Conservation (phyloP, 2,113 vertebrate species). For the Cervus canadensis region DNA sequence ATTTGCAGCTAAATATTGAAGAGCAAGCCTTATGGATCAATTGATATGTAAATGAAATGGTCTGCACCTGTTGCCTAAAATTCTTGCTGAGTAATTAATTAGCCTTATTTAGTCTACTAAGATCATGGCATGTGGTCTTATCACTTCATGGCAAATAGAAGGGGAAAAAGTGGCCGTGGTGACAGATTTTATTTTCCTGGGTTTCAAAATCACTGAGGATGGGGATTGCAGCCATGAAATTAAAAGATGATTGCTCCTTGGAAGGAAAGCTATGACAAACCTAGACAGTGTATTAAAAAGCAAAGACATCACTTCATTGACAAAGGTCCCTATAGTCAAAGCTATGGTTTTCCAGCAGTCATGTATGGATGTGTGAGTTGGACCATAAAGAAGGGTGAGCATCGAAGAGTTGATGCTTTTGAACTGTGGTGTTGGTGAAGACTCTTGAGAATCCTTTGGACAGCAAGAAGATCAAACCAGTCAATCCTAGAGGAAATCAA, state of each 20-base stretch:
- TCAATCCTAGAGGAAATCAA: not conserved
- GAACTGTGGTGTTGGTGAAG: not conserved
- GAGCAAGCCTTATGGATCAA: not conserved
- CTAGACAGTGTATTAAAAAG: not conserved
- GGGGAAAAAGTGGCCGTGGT: rapidly evolving
- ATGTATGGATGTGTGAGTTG: not conserved
- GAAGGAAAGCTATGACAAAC: not conserved
- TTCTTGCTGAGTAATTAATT: not conserved
- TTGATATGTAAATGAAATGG: not conserved
- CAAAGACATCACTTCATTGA: not conserved
- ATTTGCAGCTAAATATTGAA: not conserved
- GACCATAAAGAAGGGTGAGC: not conserved
- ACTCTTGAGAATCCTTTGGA: not conserved
- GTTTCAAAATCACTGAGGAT: not conserved
- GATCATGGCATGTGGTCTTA: not conserved
- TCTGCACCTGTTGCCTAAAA: not conserved
- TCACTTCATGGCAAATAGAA: not conserved
- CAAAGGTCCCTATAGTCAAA: not conserved
- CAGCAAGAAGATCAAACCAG: not conserved
- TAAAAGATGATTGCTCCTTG: not conserved
- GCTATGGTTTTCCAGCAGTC: not conserved
- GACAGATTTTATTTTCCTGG: not conserved
- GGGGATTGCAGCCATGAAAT: not conserved
- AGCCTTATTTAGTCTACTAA: not conserved
- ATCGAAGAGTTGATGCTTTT: not conserved